phyloP scores from a whole-genome alignment of 64 coral and sea anemone genomes.

The Dendrophyllia cribrosa region DNA sequence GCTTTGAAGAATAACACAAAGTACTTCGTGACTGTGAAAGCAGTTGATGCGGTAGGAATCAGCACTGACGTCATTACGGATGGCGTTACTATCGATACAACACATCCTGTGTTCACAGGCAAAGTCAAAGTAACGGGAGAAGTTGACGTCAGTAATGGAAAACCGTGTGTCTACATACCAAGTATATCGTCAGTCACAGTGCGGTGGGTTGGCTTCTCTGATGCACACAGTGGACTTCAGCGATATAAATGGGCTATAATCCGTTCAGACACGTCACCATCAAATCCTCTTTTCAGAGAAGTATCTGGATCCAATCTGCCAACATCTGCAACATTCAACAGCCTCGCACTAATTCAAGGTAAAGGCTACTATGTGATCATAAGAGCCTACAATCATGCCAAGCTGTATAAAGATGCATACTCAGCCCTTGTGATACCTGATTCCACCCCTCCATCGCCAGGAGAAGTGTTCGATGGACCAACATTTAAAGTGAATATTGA shows the following conservation, averaged over 20 bases:
- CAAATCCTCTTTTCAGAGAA: slow-evolving; percentile 10
- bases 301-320: slow-evolving; percentile 34
- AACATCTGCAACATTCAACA: slow-evolving; percentile 30
- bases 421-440: slow-evolving; percentile 77
- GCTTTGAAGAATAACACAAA: slow-evolving; percentile 55
- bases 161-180: slow-evolving; percentile 52
- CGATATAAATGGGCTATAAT: slow-evolving; percentile 64
- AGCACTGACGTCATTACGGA: slow-evolving; percentile 73
- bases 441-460: slow-evolving; percentile 52
- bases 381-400: slow-evolving; percentile 68
- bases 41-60: slow-evolving; percentile 63
- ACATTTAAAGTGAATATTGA: slow-evolving; percentile 2
- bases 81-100: slow-evolving; percentile 73
- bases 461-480: slow-evolving; percentile 70
- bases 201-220: slow-evolving; percentile 61
- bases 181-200: slow-evolving; percentile 24
- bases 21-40: slow-evolving; percentile 61
- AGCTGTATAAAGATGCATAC: slow-evolving; percentile 58
- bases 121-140: slow-evolving; percentile 44
- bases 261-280: neutral
- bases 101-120: slow-evolving; percentile 75
- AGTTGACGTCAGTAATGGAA: slow-evolving; percentile 47
- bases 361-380: slow-evolving; percentile 54
- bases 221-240: slow-evolving; percentile 70
- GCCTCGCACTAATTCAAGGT: slow-evolving; percentile 57